A percentile compares a stretch with the other conserved stretches of the same genome.
These are phyloP conservation scores for Anoplophora glabripennis DNA, from an alignment of 1,140 invertebrate genomes.

Conservation along the genomic window DNA sequence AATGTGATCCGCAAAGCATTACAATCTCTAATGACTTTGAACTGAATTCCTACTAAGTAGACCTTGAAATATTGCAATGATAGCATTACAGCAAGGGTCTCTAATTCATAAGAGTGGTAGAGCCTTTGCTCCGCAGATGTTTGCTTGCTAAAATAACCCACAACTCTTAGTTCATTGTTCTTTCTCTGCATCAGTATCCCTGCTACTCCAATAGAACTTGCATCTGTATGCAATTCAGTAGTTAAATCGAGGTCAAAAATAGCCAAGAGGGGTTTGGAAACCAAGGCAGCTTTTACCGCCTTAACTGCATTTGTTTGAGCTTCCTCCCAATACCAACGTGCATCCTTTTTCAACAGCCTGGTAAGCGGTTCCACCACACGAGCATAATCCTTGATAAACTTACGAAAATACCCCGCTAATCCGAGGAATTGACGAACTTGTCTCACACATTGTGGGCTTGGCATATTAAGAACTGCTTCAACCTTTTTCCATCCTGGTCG, in stretches of 20 bases:
- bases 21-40: conserved; percentile 46
- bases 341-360: no score
- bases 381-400: conserved; percentile 17
- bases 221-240: no score
- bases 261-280: conserved; percentile 7
- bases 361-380: conserved; percentile 1
- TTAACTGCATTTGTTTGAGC: conserved; percentile 26
- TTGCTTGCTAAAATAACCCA: conserved; percentile 26
- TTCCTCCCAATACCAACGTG: conserved; percentile 4
- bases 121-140: conserved; percentile 18
- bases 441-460: no score
- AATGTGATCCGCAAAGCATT: conserved; percentile 44
- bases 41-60: conserved; percentile 43
- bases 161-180: conserved; percentile 1
- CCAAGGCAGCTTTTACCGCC: conserved; percentile 16
- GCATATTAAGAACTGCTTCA: no score
- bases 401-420: conserved; percentile 12
- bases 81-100: conserved; percentile 34
- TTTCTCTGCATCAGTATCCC: conserved; percentile 41
- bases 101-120: conserved; percentile 23
- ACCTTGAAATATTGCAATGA: conserved; percentile 43
- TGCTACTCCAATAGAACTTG: conserved; percentile 37
- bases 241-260: conserved; percentile 12
- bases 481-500: no score
- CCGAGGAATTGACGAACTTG: no score